Conservation (phyloP, 2,888 invertebrate genomes). For the Boloria selene region DNA sequence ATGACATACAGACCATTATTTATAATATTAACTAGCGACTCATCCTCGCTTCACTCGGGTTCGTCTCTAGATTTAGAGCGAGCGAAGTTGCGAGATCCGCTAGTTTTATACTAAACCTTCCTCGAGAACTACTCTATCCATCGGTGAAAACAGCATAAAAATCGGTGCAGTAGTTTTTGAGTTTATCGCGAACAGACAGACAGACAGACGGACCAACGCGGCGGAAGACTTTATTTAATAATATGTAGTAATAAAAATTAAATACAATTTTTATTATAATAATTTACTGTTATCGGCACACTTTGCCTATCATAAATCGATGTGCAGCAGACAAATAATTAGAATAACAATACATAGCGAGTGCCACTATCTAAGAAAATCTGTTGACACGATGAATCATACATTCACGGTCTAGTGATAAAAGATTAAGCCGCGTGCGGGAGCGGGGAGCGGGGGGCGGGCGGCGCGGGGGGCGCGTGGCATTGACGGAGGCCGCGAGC, state of each 20-base stretch:
- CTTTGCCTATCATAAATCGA: neutral
- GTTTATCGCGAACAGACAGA: no score
- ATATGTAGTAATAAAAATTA: neutral
- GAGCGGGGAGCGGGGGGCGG: slow-evolving; percentile 37
- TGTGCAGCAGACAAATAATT: neutral
- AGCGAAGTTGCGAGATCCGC: no score
- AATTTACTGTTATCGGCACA: no score
- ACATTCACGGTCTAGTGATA: slow-evolving; percentile 47
- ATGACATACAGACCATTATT: neutral
- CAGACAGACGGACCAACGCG: no score
- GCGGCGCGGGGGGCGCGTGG: slow-evolving; percentile 51
- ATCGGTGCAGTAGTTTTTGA: no score
- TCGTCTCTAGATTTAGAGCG: no score
- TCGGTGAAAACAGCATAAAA: no score
- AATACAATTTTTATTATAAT: neutral
- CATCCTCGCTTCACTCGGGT: no score
- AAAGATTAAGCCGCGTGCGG: slow-evolving; percentile 45
- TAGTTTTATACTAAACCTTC: no score
- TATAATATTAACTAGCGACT: no score
- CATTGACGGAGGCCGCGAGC: slow-evolving; percentile 78
- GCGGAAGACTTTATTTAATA: no score
- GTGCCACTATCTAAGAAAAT: slow-evolving; percentile 20
- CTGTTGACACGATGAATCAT: slow-evolving; percentile 51
- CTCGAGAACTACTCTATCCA: no score
- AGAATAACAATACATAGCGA: neutral